These are phyloP conservation scores for Dryadula phaetusa DNA, from an alignment of 2,888 invertebrate genomes.

Conservation along the genomic window DNA sequence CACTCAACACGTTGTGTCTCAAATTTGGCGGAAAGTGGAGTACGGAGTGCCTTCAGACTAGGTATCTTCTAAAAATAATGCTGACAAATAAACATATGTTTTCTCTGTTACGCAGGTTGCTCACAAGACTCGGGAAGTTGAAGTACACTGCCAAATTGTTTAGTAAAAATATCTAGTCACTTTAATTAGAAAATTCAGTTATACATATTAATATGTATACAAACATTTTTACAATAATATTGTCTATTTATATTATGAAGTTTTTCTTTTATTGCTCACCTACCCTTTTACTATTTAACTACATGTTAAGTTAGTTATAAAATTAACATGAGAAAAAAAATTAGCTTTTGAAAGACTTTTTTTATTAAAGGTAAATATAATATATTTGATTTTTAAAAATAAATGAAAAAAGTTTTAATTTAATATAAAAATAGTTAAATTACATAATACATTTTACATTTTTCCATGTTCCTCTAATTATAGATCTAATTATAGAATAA, in stretches of 20 bases:
- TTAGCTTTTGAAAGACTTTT: too few species aligned
- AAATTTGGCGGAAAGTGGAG: too few species aligned
- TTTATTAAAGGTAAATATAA: too few species aligned
- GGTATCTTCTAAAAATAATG: neutral
- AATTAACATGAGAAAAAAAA: too few species aligned
- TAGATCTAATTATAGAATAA: conserved; percentile 1
- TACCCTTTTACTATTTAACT: neutral
- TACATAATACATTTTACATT: too few species aligned
- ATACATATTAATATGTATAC: conserved; percentile 80
- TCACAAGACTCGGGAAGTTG: conserved; percentile 83
- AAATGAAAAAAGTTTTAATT: too few species aligned
- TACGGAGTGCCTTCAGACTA: too few species aligned
- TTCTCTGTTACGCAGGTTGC: conserved; percentile 69
- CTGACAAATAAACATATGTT: neutral
- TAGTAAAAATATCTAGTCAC: conserved; percentile 74
- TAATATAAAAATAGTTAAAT: neutral
- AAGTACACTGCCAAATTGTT: conserved; percentile 70
- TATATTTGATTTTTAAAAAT: too few species aligned
- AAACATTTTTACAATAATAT: conserved; percentile 83
- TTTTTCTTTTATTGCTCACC: conserved; percentile 55
- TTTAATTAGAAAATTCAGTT: conserved; percentile 76
- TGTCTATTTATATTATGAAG: conserved; percentile 74
- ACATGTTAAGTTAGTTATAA: neutral
- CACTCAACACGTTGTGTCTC: too few species aligned
- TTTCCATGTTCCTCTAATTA: neutral